phyloP scores from a whole-genome alignment of 2,888 invertebrate genomes.

The Aspidiotus rigidus region DNA sequence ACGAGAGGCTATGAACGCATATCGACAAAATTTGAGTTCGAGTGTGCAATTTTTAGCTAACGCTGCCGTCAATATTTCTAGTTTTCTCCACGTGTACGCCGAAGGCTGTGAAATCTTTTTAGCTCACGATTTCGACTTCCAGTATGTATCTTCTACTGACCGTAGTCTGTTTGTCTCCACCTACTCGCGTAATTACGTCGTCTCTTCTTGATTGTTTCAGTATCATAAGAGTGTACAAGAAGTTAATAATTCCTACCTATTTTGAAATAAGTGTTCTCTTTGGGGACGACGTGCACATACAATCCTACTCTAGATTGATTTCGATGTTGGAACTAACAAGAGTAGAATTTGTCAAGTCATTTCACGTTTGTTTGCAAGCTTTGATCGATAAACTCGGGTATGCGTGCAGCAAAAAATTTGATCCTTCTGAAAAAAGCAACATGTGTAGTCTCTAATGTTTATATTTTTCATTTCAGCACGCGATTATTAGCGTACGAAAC shows the following conservation, averaged over 20 bases:
- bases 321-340: constrained; percentile 10
- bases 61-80: constrained; percentile 18
- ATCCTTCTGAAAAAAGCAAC: no score
- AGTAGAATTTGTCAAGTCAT: constrained; percentile 16
- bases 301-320: constrained; percentile 8
- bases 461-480: no score
- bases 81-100: constrained; percentile 9
- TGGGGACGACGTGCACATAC: neutral
- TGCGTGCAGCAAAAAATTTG: neutral
- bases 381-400: constrained; percentile 15
- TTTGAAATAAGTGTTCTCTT: constrained; percentile 16
- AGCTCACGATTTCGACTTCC: constrained; percentile 18
- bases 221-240: constrained; percentile 16
- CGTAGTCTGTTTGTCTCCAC: no score
- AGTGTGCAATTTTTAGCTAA: constrained; percentile 7
- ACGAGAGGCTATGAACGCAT: constrained; percentile 7
- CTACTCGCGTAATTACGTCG: neutral
- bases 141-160: constrained; percentile 5
- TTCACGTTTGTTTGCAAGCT: constrained; percentile 5
- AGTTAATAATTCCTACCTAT: constrained; percentile 9
- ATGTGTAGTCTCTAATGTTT: no score
- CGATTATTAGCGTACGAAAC: neutral
- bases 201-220: constrained; percentile 4
- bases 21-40: constrained; percentile 7
- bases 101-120: constrained; percentile 13